These are phyloP conservation scores for Megalops atlanticus DNA, from an alignment of 2,113 vertebrate species.

Conservation along the genomic window DNA sequence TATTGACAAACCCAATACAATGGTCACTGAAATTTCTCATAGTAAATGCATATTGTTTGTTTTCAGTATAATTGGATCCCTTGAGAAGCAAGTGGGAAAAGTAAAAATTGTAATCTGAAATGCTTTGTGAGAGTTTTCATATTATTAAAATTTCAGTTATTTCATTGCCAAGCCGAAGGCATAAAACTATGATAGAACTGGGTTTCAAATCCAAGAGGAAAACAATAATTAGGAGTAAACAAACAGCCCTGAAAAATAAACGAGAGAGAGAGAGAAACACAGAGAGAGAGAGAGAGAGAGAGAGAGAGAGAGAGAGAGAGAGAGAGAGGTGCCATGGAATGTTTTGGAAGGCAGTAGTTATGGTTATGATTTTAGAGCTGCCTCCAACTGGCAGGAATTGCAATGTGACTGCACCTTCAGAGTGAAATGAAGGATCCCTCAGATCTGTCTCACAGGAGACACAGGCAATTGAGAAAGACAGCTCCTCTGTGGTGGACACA, in stretches of 20 bases:
- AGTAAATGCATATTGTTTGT: conserved; percentile 2
- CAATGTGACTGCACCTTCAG: conserved; percentile 23
- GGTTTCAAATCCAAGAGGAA: conserved; percentile 51
- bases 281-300: conserved; percentile 39
- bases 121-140: not conserved
- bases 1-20: not conserved
- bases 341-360: conserved; percentile 39
- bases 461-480: conserved; percentile 49
- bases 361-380: conserved; percentile 34
- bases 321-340: conserved; percentile 28
- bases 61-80: conserved; percentile 53
- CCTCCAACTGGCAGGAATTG: conserved; percentile 33
- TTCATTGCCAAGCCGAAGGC: conserved; percentile 37
- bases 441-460: conserved; percentile 56
- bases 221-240: conserved; percentile 66
- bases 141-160: conserved; percentile 31
- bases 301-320: conserved; percentile 39
- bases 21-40: not conserved
- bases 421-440: conserved; percentile 42
- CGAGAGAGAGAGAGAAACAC: conserved; percentile 34
- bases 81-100: conserved; percentile 31
- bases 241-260: conserved; percentile 35
- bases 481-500: conserved; percentile 52
- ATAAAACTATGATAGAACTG: conserved; percentile 28
- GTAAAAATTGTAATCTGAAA: conserved; percentile 12